Base-by-base conservation (phyloP, 2,113 vertebrate species). In the Cinclus cinclus region DNA sequence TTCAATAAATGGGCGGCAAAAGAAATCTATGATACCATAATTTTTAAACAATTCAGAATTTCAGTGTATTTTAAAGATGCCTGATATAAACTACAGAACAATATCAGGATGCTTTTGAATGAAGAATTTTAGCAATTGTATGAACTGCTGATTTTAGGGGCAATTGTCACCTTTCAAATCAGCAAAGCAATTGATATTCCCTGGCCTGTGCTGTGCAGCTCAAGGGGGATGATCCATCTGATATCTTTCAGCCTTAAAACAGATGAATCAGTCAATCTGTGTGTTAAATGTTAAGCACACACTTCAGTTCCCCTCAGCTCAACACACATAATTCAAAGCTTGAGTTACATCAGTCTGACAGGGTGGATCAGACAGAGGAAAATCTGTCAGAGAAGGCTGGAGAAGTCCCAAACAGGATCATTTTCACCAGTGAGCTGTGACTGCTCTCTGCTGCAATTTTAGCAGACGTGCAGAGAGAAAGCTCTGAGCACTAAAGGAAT, bases 391-490 rank as follows among this genome's bases (percentile, higher is more conserved):
- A 44, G 63, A 49, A 68, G 22, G n/a, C 44, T 87, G 37, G 47
- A 91, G 39, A 75, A 78, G 28, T 37, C 47, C 56, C 9, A 3
- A 86, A 90, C 1, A 1, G n/a, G 23, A 83, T 31, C 5, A 24
- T 63, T 89, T 86, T 81, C 56, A 87, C 23, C 9, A 0, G 47
- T 46, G 49, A 89, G 83, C 53, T 71, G 83, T 73, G 86, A 84
- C 83, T 93, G 86, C 80, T 92, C 93, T 82, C 95, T 95, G 90
- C 85, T 95, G 90, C 49, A 52, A 71, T 68, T 5, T 89, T 30
- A 69, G 64, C 65, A 71, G n/a, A 64, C 2, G 37, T 81, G 76
- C 93, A 95, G 60, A 62, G 19, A 77, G 42, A 83, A 85, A 88
- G 24, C 52, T 94, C 33, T 10, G 19, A 95, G 55, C 6, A 17